Percentiles rank a stretch among this genome's conserved stretches.
These are phyloP conservation scores for Galeopsomyia nigrocyanea DNA, from an alignment of 2,888 invertebrate genomes.

Conservation along the genomic window DNA sequence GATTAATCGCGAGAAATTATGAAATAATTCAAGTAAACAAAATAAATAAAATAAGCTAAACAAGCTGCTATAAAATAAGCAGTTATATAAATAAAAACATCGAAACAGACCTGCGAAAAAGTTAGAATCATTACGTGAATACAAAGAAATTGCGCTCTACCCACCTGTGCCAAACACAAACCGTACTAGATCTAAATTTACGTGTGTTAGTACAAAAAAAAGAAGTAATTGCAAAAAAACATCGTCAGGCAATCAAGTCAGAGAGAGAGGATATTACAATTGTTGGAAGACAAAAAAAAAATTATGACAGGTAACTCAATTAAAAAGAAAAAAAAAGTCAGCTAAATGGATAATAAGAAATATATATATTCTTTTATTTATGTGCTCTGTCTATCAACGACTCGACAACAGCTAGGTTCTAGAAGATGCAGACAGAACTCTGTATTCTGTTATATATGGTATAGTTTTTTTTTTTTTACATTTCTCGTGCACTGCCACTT, in stretches of 20 bases:
- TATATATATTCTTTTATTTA: slow-evolving; percentile 54
- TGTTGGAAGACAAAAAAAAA: slow-evolving; percentile 50
- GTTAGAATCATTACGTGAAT: neutral
- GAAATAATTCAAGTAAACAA: slow-evolving; percentile 9
- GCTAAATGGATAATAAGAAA: slow-evolving; percentile 54
- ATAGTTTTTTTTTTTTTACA: slow-evolving; percentile 48
- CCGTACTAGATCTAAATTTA: slow-evolving; percentile 51
- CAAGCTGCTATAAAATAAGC: slow-evolving; percentile 20
- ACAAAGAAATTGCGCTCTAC: slow-evolving; percentile 47
- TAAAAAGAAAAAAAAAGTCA: slow-evolving; percentile 49
- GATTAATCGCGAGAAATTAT: slow-evolving; percentile 1
- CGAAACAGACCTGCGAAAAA: slow-evolving; percentile 15
- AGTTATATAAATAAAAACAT: slow-evolving; percentile 16
- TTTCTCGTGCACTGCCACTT: slow-evolving; percentile 53
- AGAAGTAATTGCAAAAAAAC: slow-evolving; percentile 59
- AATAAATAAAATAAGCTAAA: slow-evolving; percentile 6
- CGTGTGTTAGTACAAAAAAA: slow-evolving; percentile 61
- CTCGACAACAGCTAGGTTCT: slow-evolving; percentile 68
- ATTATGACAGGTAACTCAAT: slow-evolving; percentile 48
- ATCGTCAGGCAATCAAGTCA: slow-evolving; percentile 60
- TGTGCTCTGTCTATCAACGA: slow-evolving; percentile 69
- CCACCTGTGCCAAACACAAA: slow-evolving; percentile 63
- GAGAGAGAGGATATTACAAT: slow-evolving; percentile 50
- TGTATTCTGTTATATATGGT: slow-evolving; percentile 47
- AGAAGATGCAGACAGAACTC: slow-evolving; percentile 64